Conservation (phyloP, 2,888 invertebrate species). For the Agrochola lychnidis region DNA sequence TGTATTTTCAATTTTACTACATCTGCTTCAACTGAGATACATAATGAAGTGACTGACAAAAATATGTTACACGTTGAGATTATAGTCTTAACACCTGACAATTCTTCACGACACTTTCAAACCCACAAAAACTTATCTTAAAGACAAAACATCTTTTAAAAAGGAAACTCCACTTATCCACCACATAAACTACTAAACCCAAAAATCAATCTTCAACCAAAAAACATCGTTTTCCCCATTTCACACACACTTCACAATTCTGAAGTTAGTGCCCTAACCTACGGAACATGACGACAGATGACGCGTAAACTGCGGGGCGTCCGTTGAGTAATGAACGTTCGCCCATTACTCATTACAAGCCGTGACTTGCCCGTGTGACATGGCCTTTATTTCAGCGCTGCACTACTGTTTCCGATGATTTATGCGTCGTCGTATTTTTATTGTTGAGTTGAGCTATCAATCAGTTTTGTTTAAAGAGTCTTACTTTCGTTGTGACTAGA, state of each 20-base stretch:
- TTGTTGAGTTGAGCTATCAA: conserved; percentile 69
- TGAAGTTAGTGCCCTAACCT: conserved; percentile 67
- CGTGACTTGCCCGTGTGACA: conserved; percentile 81
- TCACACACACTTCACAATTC: conserved; percentile 67
- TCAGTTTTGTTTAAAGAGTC: conserved; percentile 51
- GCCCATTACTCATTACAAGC: conserved; percentile 82
- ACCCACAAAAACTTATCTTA: conserved; percentile 48
- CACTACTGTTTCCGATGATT: conserved; percentile 78
- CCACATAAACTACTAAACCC: conserved; percentile 40
- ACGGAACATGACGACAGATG: conserved; percentile 81
- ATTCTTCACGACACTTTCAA: conserved; percentile 57
- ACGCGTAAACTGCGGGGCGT: conserved; percentile 83
- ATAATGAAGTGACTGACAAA: conserved; percentile 22
- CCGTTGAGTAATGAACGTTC: conserved; percentile 84
- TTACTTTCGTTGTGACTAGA: conserved; percentile 37
- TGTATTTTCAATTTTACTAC: not conserved
- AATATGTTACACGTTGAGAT: not conserved
- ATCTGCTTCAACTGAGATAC: not conserved
- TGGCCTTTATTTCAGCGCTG: conserved; percentile 80
- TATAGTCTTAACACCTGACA: conserved; percentile 44
- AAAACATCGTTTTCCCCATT: conserved; percentile 52
- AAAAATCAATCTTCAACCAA: conserved; percentile 58
- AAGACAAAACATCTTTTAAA: conserved; percentile 18
- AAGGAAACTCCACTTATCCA: conserved; percentile 47
- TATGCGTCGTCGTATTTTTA: conserved; percentile 71